phyloP scores from a whole-genome alignment of 64 coral and sea anemone genomes.

The Hydrozoanthus tunicans region DNA sequence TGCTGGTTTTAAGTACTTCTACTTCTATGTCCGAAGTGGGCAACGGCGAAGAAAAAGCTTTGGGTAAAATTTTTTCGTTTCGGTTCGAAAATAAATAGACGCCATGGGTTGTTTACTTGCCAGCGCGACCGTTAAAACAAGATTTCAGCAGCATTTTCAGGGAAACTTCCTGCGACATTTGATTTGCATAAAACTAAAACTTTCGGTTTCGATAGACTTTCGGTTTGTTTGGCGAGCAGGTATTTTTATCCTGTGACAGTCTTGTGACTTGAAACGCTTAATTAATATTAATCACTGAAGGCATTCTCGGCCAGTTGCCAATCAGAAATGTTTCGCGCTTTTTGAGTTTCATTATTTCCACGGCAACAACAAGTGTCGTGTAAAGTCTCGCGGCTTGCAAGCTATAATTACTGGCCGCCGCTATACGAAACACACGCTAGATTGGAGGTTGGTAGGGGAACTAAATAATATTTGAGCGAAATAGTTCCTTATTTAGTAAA shows the following conservation, averaged over 20 bases:
- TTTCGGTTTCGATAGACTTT: slow-evolving; percentile 33
- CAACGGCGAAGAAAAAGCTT: background rate
- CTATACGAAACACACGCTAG: no score
- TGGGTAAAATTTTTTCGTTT: background rate
- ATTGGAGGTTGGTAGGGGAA: no score
- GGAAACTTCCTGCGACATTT: background rate
- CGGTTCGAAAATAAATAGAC: background rate
- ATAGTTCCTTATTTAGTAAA: no score
- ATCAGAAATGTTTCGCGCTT: slow-evolving; percentile 37
- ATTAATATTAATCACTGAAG: slow-evolving; percentile 54
- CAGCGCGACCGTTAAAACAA: background rate
- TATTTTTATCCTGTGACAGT: slow-evolving; percentile 48
- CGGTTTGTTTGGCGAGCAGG: background rate
- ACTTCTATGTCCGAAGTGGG: background rate
- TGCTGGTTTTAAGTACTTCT: background rate
- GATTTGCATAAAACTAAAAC: background rate
- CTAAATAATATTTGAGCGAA: no score
- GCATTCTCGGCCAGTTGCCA: background rate
- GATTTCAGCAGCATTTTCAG: background rate
- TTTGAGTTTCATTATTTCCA: background rate
- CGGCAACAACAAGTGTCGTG: slow-evolving; percentile 9
- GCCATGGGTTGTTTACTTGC: background rate
- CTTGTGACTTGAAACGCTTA: slow-evolving; percentile 64
- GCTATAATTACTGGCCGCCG: no score
- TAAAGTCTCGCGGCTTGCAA: background rate